Base-by-base conservation (phyloP, 2,888 invertebrate genomes). In the Callimorpha dominula region DNA sequence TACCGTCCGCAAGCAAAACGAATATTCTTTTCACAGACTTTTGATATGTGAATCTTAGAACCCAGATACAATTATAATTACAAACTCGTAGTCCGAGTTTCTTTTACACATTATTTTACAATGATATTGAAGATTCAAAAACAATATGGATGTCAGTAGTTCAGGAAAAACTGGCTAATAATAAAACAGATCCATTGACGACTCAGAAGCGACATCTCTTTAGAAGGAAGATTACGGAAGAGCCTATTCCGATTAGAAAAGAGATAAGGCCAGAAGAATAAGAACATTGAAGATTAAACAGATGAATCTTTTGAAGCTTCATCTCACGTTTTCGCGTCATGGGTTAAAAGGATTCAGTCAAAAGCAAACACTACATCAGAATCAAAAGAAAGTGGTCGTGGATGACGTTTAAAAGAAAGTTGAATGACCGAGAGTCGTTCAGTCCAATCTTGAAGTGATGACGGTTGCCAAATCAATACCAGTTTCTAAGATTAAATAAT, bases 401-500 rank as follows among this genome's bases (percentile, higher is more conserved):
- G 12, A 31, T 14, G 5, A 63, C 7, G 42, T 63, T 60, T 20
- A 60, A 20, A 54, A 8, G n/a, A 63, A 63, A 40, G 40, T 63
- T 31, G 54, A 57, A 20, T 64, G 63, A n/a, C 17, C 9, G 46
- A 20, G 31, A 68, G n/a, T 68, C 68, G 68, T 63, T 68, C 64
- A 60, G 42, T 42, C 50, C 42, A 43, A 52, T 63, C 52, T 52
- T 40, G 40, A 20, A 20, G 20, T 63, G 14, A 50, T 52, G 20
- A 63, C 54, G 43, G 46, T 64, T 8, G 63, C 54, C 14, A 72
- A 66, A 66, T 66, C 11, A 14, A 60, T 68, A 67, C 67, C 31
- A 52, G 66, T 71, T 71, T 31, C 5, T 14, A 42, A 43, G 42
- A 63, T 20, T 67, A 70, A 50, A 31, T 31, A 31, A 54, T 20